phyloP scores from a whole-genome alignment of 2,888 invertebrate species.

The Zeuzera pyrina region DNA sequence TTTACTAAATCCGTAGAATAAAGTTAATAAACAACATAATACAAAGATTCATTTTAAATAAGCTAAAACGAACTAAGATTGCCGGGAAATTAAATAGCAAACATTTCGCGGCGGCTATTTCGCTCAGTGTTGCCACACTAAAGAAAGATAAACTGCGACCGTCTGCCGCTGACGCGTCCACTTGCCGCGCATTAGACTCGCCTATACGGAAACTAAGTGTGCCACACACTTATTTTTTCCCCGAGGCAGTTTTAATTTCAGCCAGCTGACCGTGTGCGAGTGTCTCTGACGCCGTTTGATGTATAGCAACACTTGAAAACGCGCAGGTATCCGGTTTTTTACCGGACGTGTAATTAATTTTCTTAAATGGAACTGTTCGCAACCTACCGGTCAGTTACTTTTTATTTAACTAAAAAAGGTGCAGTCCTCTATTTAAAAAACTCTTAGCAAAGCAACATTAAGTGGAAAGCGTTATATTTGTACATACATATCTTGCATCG shows the following conservation, averaged over 20 bases:
- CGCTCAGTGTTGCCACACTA: slow-evolving; percentile 55
- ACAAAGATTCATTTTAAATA: too few relatives aligned
- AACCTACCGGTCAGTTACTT: neutral
- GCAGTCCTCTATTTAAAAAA: slow-evolving; percentile 24
- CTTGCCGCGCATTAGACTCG: slow-evolving; percentile 62
- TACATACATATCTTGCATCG: slow-evolving; percentile 33
- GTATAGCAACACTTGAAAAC: slow-evolving; percentile 46
- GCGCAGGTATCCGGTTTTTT: slow-evolving; percentile 30
- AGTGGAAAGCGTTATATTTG: slow-evolving; percentile 29
- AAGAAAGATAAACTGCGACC: slow-evolving; percentile 62
- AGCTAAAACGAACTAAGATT: slow-evolving; percentile 6
- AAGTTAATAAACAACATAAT: too few relatives aligned
- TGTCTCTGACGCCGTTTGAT: slow-evolving; percentile 49
- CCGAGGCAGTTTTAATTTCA: slow-evolving; percentile 65
- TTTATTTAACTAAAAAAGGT: slow-evolving; percentile 13
- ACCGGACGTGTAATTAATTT: slow-evolving; percentile 17
- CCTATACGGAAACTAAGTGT: slow-evolving; percentile 60
- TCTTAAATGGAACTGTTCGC: neutral
- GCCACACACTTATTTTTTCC: slow-evolving; percentile 62
- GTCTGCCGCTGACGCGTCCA: slow-evolving; percentile 64
- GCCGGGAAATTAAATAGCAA: slow-evolving; percentile 42
- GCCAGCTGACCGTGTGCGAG: slow-evolving; percentile 52
- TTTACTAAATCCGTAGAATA: too few relatives aligned
- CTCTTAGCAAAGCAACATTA: slow-evolving; percentile 23
- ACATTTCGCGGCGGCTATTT: slow-evolving; percentile 51